Evolutionary conservation across 1,140 invertebrate genomes (phyloP), one percentile per base, ranked within the genome.

Genomic region (Drosophila kepulauana): DNA sequence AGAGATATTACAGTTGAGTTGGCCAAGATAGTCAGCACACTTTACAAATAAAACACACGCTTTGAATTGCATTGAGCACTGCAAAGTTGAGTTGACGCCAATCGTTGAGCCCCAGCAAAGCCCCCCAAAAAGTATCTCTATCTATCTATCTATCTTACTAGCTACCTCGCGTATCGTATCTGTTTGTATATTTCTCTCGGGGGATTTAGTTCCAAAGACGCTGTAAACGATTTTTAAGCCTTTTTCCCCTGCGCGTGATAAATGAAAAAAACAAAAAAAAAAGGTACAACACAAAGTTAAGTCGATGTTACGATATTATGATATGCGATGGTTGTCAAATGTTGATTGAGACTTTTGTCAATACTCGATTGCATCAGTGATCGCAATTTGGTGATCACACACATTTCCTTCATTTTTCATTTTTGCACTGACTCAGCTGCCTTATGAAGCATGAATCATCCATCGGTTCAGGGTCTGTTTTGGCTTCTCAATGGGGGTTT

Each of bases 141-240:
- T 63, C 61, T 49, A 15, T 33, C 16, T 43, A 7, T 33, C 15
- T 51, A 1, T 28, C 7, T 6, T 8, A 4, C 46, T 35, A n/a
- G 10, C 51, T 6, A 38, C 7, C 35, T 25, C 20, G 20, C 20
- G 20, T 38, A 38, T 38, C 35, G 20, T 38, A n/a, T n/a, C 38
- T 10, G n/a, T 33, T 13, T 41, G 30, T n/a, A 67, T 68, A 74
- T 78, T 66, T 81, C 73, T 77, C 56, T 69, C 13, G 25, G 77
- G 79, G 79, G 75, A 46, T 72, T 89, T 81, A 69, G 74, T 54
- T 41, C 54, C 65, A 88, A 89, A 88, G 84, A 88, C 84, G 84
- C 85, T 88, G 80, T 82, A 88, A 88, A 82, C 84, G 84, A 81
- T 88, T 88, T 88, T 88, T 88, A 88, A 88, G 85, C 85, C 84